These are phyloP conservation scores for Chauna torquata DNA, from an alignment of 2,113 vertebrate genomes.

Conservation along the genomic window DNA sequence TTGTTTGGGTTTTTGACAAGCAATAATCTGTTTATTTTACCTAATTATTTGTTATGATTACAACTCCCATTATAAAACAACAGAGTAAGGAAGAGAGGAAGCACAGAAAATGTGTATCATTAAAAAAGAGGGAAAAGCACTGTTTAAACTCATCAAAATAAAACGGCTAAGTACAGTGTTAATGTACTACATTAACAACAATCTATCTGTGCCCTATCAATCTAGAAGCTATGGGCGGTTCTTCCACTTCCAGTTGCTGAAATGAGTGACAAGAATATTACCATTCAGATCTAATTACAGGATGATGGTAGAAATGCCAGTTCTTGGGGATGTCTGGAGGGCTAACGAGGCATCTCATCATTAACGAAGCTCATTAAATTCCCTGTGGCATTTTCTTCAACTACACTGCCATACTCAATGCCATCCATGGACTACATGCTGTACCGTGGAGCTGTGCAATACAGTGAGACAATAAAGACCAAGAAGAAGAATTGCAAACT, in stretches of 20 bases:
- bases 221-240: background rate
- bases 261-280: background rate
- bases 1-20: background rate
- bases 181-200: background rate
- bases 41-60: background rate
- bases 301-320: background rate
- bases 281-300: background rate
- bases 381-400: background rate
- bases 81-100: background rate
- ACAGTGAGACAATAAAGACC: background rate
- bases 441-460: background rate
- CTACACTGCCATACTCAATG: background rate
- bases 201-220: background rate
- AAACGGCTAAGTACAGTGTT: background rate
- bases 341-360: background rate
- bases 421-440: background rate
- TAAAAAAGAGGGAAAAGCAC: background rate
- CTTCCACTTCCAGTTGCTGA: background rate
- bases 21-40: background rate
- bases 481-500: background rate
- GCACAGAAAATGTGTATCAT: background rate
- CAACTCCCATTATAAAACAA: background rate
- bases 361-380: background rate
- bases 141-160: background rate
- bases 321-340: background rate